These are phyloP conservation scores for Pavo muticus DNA, from an alignment of 2,113 vertebrate species.

Conservation along the genomic window DNA sequence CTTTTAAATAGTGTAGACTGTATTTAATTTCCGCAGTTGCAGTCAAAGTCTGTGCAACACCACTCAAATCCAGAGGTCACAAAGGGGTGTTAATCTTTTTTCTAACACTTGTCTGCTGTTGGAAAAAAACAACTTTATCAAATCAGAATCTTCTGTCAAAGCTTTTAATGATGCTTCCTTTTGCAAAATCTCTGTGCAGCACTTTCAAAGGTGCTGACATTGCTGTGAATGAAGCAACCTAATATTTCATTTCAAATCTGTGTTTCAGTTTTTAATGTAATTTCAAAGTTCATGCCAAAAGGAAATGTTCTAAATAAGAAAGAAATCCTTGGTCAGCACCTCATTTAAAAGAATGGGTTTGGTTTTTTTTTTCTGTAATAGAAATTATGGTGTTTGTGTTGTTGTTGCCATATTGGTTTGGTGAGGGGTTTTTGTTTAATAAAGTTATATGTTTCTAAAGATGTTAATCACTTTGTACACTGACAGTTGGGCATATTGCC, in stretches of 20 bases:
- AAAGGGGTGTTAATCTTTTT: conserved; percentile 28
- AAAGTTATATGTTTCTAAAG: background rate
- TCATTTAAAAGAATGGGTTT: background rate
- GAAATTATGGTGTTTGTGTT: background rate
- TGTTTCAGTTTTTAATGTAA: conserved; percentile 11
- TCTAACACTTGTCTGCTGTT: background rate
- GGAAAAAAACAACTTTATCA: background rate
- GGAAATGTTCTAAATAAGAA: background rate
- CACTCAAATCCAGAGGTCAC: background rate
- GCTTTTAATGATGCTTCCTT: conserved; percentile 13
- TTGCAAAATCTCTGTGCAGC: background rate
- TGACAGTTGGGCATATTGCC: background rate
- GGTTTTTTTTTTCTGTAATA: background rate
- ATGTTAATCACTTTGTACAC: background rate
- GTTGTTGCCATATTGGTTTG: background rate
- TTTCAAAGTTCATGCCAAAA: background rate
- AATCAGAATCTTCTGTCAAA: conserved; percentile 21
- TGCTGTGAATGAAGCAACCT: background rate
- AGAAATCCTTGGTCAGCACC: background rate
- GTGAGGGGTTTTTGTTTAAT: background rate
- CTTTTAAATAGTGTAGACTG: background rate
- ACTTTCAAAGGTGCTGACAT: background rate
- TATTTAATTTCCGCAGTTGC: conserved; percentile 33
- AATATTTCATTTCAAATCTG: background rate
- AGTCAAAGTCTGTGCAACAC: background rate